Evolutionary conservation across 2,113 vertebrate genomes (phyloP).

Genomic region (Engystomops pustulosus): DNA sequence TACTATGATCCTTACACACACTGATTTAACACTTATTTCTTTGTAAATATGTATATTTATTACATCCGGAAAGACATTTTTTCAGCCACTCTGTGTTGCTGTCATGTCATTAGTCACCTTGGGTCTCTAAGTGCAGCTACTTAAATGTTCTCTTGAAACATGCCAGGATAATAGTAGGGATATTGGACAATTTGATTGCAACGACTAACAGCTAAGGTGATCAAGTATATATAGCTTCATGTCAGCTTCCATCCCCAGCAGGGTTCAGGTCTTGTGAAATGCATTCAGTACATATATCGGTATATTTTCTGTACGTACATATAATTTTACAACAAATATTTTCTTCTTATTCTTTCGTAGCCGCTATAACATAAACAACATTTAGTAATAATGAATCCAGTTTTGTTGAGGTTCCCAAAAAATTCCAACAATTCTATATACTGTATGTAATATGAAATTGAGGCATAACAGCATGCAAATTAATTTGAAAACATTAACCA

Average conservation of each 20-base stretch:
- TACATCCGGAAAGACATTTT: neutral
- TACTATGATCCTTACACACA: neutral
- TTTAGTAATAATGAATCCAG: too few species aligned
- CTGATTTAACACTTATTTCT: neutral
- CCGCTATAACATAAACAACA: neutral
- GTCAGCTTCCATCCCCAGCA: neutral
- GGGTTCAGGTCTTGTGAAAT: neutral
- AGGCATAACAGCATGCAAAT: too few species aligned
- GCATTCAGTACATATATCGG: neutral
- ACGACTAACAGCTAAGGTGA: constrained; percentile 33
- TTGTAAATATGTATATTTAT: neutral
- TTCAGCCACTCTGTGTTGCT: constrained; percentile 38
- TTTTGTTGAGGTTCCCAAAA: too few species aligned
- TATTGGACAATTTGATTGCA: constrained; percentile 40
- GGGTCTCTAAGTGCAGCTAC: constrained; percentile 55
- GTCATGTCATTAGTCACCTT: constrained; percentile 59
- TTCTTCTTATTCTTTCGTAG: neutral
- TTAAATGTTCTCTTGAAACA: constrained; percentile 53
- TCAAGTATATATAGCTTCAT: neutral
- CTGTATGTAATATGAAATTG: too few species aligned
- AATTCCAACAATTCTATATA: too few species aligned
- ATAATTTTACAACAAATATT: neutral
- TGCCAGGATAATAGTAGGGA: constrained; percentile 35
- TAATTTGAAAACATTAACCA: too few species aligned
- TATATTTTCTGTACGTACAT: neutral